A percentile compares a stretch with the other conserved stretches of the same genome.
These are phyloP conservation scores for Autographa gamma DNA, from an alignment of 2,888 invertebrate species.

Conservation along the genomic window DNA sequence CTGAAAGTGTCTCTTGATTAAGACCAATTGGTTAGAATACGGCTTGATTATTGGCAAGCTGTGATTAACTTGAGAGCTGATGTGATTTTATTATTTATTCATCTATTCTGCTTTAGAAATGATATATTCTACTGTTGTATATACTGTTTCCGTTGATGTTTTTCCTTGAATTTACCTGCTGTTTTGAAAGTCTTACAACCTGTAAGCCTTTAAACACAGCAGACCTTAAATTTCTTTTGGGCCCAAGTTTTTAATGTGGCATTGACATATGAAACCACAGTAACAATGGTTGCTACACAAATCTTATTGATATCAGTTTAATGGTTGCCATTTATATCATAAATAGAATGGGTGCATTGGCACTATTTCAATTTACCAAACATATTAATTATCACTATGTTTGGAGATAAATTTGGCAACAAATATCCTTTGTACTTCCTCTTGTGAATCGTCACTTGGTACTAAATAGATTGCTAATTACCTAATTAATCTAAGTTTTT, in stretches of 20 bases:
- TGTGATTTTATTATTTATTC: too few species aligned
- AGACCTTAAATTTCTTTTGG: background rate
- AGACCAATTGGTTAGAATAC: background rate
- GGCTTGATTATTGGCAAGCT: background rate
- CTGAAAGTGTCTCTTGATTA: background rate
- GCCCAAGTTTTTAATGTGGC: background rate
- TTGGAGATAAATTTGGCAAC: slow-evolving; percentile 40
- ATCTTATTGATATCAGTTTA: slow-evolving; percentile 15
- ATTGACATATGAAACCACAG: background rate
- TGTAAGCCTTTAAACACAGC: too few species aligned
- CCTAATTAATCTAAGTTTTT: too few species aligned
- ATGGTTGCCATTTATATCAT: slow-evolving; percentile 19
- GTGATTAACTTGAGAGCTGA: background rate
- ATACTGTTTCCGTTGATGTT: background rate
- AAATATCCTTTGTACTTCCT: slow-evolving; percentile 32
- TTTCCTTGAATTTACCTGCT: too few species aligned
- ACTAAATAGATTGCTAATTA: too few species aligned
- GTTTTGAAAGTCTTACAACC: too few species aligned
- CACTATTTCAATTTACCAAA: slow-evolving; percentile 29
- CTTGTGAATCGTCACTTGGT: background rate
- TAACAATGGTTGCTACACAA: slow-evolving; percentile 23
- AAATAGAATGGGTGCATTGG: slow-evolving; percentile 33
- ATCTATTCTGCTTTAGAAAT: too few species aligned
- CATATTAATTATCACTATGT: slow-evolving; percentile 23
- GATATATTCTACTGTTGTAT: background rate